A percentile compares a stretch with the other conserved stretches of the same genome.
Conservation (phyloP, 1,140 invertebrate species). For the Sminthurinus signatus region DNA sequence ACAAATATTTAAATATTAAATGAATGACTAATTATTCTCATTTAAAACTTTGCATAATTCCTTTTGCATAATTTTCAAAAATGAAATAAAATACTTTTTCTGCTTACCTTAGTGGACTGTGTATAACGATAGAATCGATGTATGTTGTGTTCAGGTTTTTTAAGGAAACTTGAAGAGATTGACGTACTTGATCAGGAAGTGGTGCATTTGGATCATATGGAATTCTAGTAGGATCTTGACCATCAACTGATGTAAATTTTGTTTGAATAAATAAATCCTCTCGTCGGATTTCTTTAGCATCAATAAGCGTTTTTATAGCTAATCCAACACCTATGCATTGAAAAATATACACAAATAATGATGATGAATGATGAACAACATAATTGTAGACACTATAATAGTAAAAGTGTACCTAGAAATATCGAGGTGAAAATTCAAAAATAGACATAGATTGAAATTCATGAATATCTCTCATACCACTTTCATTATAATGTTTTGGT, state of each 20-base stretch:
- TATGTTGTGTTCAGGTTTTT: slow-evolving; percentile 29
- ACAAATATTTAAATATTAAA: no score
- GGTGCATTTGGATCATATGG: slow-evolving; percentile 30
- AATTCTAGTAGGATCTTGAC: slow-evolving; percentile 33
- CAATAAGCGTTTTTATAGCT: slow-evolving; percentile 4
- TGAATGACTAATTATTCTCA: no score
- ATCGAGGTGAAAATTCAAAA: no score
- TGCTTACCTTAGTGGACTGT: slow-evolving; percentile 35
- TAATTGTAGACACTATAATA: no score
- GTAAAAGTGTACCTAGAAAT: no score
- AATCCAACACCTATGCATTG: no score
- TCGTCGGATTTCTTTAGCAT: slow-evolving; percentile 8
- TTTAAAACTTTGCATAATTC: no score
- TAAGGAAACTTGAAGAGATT: slow-evolving; percentile 11
- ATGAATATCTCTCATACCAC: slow-evolving; percentile 14
- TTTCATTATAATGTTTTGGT: slow-evolving; percentile 38
- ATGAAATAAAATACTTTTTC: no score
- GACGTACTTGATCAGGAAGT: slow-evolving; percentile 20
- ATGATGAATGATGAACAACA: no score
- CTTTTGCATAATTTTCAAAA: no score
- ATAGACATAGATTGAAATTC: no score
- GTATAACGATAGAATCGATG: slow-evolving; percentile 35
- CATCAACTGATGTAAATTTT: slow-evolving; percentile 38
- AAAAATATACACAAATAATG: no score
- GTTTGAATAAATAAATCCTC: slow-evolving; percentile 35